Evolutionary conservation across 2,113 vertebrate species (phyloP), one percentile per base, ranked within the genome.

Genomic region (Halcyon malimbica): DNA sequence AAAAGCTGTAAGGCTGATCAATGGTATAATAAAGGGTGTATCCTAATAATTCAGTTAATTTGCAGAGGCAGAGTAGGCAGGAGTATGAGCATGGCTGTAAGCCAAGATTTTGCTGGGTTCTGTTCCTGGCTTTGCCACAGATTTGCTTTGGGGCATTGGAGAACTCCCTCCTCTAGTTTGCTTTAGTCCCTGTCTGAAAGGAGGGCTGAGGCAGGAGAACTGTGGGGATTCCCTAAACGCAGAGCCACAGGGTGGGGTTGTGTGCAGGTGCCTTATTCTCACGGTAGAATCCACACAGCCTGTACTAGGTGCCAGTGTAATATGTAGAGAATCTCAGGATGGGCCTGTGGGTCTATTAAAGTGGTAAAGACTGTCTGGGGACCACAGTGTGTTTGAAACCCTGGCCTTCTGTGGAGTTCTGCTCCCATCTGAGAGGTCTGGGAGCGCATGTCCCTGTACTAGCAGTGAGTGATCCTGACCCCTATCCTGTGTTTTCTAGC

Each of bases 11-110:
- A 87, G 83, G 25, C 83, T 93, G 77, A 89, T 95, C 92, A 95
- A 60, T 93, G 53, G 84, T 76, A 93, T 93, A 93, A 93, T 89
- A 91, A 90, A 93, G 92, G 81, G 91, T 90, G 81, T 93, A 91
- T 91, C 83, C 78, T 91, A 85, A 46, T 90, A 91, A 81, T 78
- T 94, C 21, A 65, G 62, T 80, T 94, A 79, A 96, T 94, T 89
- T 96, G 89, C 77, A 83, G 94, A 81, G 69, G 83, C 71, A 89
- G 64, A 87, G 81, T 85, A 81, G 77, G 88, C 77, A 95, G 80
- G 44, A 94, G 16, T 94, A 75, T 17, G 46, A 83, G 83, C 5
- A 8, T 78, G 67, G 31, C 44, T 74, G 64, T 41, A 26, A 80
- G 74, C 63, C 90, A 96, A 46, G 71, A 57, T 88, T 82, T 90